These are phyloP conservation scores for Nyctereutes procyonoides DNA, from an alignment of 2,113 vertebrate species.

Conservation along the genomic window DNA sequence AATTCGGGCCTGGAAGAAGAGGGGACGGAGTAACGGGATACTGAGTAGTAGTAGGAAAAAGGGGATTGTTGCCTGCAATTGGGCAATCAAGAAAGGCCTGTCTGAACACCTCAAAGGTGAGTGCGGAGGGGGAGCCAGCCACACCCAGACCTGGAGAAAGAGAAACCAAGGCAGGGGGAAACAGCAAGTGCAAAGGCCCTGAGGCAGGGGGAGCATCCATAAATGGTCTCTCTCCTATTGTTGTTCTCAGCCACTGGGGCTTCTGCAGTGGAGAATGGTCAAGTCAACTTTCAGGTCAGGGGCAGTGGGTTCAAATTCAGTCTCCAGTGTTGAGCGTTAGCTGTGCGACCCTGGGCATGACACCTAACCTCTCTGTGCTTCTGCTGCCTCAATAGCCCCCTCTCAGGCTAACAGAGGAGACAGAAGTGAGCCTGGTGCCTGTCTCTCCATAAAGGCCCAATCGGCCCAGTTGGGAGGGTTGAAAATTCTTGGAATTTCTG, in stretches of 20 bases:
- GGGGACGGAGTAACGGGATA: accelerated
- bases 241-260: accelerated
- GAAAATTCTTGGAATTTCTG: background rate
- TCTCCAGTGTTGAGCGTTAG: accelerated
- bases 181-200: background rate
- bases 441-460: background rate
- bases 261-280: background rate
- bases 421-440: accelerated
- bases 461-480: background rate
- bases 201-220: background rate
- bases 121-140: background rate
- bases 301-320: background rate
- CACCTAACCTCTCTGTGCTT: background rate
- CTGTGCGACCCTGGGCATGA: background rate
- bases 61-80: accelerated
- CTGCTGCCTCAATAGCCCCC: accelerated
- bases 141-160: accelerated
- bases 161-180: background rate
- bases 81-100: background rate
- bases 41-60: accelerated
- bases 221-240: accelerated
- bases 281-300: background rate
- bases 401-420: too few relatives aligned
- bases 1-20: background rate
- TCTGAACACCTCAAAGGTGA: background rate